Evolutionary conservation across 2,888 invertebrate genomes (phyloP).

Genomic region (Actias luna): DNA sequence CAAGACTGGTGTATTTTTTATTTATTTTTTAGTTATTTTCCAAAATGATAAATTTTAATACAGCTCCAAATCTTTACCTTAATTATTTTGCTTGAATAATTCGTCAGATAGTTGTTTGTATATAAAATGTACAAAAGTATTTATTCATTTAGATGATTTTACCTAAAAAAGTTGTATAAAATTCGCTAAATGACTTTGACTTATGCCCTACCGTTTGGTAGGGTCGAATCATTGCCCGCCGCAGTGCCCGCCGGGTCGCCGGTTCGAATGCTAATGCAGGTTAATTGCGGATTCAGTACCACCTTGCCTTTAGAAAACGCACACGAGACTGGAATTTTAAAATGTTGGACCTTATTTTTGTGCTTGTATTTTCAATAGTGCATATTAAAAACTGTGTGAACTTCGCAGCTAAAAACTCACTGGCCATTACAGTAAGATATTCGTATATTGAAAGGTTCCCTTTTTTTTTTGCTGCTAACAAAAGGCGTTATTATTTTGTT

Average conservation of each 20-base stretch:
- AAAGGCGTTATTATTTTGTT: conserved; percentile 2
- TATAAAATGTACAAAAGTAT: too few relatives aligned
- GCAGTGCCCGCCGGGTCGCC: conserved; percentile 42
- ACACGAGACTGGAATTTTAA: conserved; percentile 60
- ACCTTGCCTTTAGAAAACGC: conserved; percentile 61
- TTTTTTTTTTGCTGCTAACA: neutral
- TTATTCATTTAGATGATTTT: too few relatives aligned
- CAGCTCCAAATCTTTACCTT: too few relatives aligned
- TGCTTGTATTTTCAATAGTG: conserved; percentile 13
- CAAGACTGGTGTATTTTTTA: too few relatives aligned
- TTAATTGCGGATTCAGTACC: conserved; percentile 71
- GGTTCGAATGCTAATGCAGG: conserved; percentile 65
- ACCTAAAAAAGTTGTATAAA: neutral
- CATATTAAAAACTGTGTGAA: conserved; percentile 9
- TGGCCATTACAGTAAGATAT: neutral
- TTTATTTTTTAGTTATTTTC: too few relatives aligned
- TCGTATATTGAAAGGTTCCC: neutral
- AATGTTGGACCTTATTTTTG: conserved; percentile 25
- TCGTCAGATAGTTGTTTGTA: too few relatives aligned
- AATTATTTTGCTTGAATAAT: too few relatives aligned
- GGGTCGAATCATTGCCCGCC: conserved; percentile 34
- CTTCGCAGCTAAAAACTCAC: neutral
- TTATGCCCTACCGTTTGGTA: conserved; percentile 21
- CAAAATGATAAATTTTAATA: too few relatives aligned
- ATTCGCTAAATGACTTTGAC: conserved; percentile 3